Evolutionary conservation across 2,113 vertebrate species (phyloP).

Genomic region (Rostratula benghalensis): DNA sequence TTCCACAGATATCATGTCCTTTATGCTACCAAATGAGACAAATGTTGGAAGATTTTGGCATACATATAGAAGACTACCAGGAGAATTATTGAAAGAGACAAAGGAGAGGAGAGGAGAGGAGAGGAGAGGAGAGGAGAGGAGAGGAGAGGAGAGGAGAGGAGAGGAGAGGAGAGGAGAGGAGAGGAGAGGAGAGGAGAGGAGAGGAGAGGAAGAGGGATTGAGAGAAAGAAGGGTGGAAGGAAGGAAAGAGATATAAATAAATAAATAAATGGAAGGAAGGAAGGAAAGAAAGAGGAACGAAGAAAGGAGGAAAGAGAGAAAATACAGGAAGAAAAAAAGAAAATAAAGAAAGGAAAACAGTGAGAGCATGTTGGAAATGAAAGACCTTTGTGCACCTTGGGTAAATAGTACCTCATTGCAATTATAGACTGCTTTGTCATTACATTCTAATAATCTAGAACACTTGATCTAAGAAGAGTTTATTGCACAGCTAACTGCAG

Average conservation of each 20-base stretch:
- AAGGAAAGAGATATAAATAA: too few relatives aligned
- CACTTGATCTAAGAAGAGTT: background rate
- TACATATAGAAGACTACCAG: background rate
- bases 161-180: background rate
- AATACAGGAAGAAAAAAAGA: too few relatives aligned
- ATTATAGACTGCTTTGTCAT: background rate
- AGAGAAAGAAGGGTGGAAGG: background rate
- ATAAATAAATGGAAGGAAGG: too few relatives aligned
- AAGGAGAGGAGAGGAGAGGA: background rate
- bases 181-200: background rate
- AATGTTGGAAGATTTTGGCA: background rate
- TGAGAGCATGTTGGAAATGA: background rate
- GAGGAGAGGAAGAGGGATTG: background rate
- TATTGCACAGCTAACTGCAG: background rate
- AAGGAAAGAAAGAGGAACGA: too few relatives aligned
- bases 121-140: background rate
- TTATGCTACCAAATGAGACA: background rate
- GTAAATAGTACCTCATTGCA: background rate
- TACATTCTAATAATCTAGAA: background rate
- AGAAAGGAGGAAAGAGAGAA: too few relatives aligned
- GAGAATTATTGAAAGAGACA: background rate
- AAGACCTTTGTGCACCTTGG: background rate
- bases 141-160: background rate
- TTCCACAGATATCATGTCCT: background rate
- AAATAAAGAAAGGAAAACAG: too few relatives aligned